These are phyloP conservation scores for Stegodyphus mimosarum DNA, from an alignment of 1,140 invertebrate genomes.

Conservation along the genomic window DNA sequence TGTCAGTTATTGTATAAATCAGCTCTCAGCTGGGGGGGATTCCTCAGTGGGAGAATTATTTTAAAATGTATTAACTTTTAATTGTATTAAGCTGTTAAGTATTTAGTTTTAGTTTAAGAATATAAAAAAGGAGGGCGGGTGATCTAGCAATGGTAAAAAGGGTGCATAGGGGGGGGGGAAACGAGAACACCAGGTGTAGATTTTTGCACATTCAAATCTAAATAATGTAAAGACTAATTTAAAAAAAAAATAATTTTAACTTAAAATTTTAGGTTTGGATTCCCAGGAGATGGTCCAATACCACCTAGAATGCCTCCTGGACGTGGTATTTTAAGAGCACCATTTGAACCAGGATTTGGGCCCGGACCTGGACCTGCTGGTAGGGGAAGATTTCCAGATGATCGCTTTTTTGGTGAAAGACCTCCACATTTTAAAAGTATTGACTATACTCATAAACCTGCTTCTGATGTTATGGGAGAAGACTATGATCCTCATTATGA, in stretches of 20 bases:
- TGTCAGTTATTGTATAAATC: too few species aligned
- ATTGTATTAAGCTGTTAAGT: too few species aligned
- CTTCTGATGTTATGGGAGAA: conserved; percentile 43
- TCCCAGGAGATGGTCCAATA: conserved; percentile 29
- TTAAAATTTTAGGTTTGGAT: conserved; percentile 9
- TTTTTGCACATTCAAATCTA: too few species aligned
- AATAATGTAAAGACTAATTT: too few species aligned
- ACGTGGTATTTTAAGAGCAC: neutral
- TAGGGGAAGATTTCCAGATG: conserved; percentile 15
- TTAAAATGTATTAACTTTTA: too few species aligned
- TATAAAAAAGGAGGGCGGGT: too few species aligned
- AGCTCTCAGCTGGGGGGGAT: too few species aligned
- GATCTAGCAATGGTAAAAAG: too few species aligned
- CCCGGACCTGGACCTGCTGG: neutral
- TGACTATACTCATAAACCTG: conserved; percentile 62
- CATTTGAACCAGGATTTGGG: conserved; percentile 12
- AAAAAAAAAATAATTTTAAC: neutral
- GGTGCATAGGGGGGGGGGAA: too few species aligned
- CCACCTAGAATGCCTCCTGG: conserved; percentile 30
- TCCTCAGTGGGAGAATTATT: too few species aligned
- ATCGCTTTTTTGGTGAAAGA: conserved; percentile 29
- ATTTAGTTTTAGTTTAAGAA: too few species aligned
- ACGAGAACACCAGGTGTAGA: too few species aligned
- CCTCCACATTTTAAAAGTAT: conserved; percentile 43
- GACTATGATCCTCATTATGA: conserved; percentile 51